phyloP scores from a whole-genome alignment of 2,113 vertebrate species.

The Neodon shergylaensis region DNA sequence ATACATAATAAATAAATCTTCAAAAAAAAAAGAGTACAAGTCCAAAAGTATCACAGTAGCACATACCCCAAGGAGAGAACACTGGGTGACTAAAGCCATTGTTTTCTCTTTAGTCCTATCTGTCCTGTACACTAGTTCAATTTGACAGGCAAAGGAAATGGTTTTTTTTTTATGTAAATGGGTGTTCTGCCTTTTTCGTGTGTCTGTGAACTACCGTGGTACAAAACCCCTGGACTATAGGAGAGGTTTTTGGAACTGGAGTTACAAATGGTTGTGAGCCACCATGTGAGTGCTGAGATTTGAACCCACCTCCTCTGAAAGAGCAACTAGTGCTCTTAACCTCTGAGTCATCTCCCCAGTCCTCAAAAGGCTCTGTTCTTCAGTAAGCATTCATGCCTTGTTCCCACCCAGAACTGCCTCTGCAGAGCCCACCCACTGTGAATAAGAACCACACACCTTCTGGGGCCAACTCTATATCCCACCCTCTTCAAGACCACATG shows the following conservation, averaged over 20 bases:
- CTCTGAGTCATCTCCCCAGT: no score
- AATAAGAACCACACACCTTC: not conserved
- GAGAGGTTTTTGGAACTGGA: not conserved
- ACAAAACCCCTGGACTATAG: not conserved
- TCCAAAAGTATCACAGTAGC: not conserved
- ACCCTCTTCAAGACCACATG: not conserved
- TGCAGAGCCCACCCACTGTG: not conserved
- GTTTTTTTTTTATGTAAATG: not conserved
- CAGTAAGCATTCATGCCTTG: not conserved
- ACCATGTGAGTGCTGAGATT: not conserved
- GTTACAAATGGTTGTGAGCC: not conserved
- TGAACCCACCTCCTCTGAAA: not conserved
- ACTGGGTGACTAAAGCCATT: no score
- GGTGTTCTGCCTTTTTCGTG: not conserved
- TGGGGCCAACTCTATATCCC: no score
- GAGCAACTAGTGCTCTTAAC: not conserved
- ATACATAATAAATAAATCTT: no score
- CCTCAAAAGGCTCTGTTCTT: not conserved
- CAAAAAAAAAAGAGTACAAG: not conserved
- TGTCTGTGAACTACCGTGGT: not conserved
- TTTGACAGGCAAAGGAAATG: slow-evolving; percentile 3
- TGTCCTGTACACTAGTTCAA: not conserved
- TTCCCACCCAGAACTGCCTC: not conserved
- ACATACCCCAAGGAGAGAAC: not conserved
- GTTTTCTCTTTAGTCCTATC: not conserved